Percentiles rank a stretch among this genome's conserved stretches.
phyloP scores from a whole-genome alignment of 2,888 invertebrate species.

The Scaptomyza flava region DNA sequence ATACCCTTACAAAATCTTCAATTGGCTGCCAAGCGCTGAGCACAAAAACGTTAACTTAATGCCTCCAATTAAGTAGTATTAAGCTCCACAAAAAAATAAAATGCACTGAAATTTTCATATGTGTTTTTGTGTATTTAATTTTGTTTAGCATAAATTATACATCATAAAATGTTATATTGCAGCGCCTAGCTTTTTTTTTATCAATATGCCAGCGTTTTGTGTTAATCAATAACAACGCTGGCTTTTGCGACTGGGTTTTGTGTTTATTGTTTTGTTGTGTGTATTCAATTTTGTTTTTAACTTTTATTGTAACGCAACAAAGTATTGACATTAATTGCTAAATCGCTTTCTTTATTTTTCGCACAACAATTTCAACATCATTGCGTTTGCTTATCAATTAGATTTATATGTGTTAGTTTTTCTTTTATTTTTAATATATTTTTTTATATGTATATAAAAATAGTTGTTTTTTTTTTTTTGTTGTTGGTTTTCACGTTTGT shows the following conservation, averaged over 20 bases:
- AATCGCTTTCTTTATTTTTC: slow-evolving; percentile 32
- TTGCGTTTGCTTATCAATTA: slow-evolving; percentile 65
- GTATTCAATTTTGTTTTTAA: slow-evolving; percentile 47
- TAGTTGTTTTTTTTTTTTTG: slow-evolving; percentile 40
- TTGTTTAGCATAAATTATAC: slow-evolving; percentile 74
- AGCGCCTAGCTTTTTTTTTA: slow-evolving; percentile 36
- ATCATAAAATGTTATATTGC: slow-evolving; percentile 70
- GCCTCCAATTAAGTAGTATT: slow-evolving; percentile 12
- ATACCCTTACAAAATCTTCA: slow-evolving; percentile 82
- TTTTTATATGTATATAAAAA: slow-evolving; percentile 70
- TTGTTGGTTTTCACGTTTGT: slow-evolving; percentile 27
- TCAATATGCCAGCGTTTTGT: slow-evolving; percentile 35
- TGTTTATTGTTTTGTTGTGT: slow-evolving; percentile 22
- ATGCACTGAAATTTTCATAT: slow-evolving; percentile 54
- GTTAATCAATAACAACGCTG: slow-evolving; percentile 50
- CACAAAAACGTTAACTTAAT: not conserved
- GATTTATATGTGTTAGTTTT: slow-evolving; percentile 21
- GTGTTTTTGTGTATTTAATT: slow-evolving; percentile 73
- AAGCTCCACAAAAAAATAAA: slow-evolving; percentile 33
- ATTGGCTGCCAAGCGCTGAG: slow-evolving; percentile 48
- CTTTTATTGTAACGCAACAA: slow-evolving; percentile 62
- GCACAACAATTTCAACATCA: slow-evolving; percentile 35
- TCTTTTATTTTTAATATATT: slow-evolving; percentile 19
- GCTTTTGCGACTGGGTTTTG: slow-evolving; percentile 36
- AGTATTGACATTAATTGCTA: slow-evolving; percentile 62